Percentiles rank a stretch among this genome's conserved stretches.
Evolutionary conservation across 2,888 invertebrate genomes (phyloP).

Genomic region (Acanthosepion esculentum): DNA sequence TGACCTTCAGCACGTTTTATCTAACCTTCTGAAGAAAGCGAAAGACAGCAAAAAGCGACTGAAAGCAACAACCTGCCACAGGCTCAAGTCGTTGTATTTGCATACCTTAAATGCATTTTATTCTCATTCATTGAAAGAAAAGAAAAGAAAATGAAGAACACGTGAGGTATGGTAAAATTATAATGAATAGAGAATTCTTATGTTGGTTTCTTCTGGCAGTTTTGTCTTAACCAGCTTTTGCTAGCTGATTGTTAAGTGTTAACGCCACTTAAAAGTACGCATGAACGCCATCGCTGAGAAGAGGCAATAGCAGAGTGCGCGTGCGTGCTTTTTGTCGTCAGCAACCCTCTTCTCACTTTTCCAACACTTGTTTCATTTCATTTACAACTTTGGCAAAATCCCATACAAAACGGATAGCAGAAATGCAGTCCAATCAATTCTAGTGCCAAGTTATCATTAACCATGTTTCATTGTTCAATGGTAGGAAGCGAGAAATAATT

Average conservation of each 20-base stretch:
- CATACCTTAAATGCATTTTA: background rate
- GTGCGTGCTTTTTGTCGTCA: background rate
- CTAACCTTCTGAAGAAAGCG: no score
- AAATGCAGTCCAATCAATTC: background rate
- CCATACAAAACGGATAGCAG: background rate
- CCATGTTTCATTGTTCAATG: background rate
- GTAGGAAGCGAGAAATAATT: background rate
- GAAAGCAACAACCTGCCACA: background rate
- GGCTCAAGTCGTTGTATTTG: background rate
- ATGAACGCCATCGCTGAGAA: background rate
- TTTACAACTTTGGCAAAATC: background rate
- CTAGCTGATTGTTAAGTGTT: background rate
- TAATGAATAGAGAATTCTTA: no score
- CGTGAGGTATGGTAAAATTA: no score
- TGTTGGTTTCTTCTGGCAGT: no score
- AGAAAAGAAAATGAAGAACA: background rate
- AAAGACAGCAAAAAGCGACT: no score
- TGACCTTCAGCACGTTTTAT: background rate
- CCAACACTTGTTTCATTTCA: background rate
- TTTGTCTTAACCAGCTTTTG: no score
- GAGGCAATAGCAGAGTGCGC: background rate
- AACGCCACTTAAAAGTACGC: background rate
- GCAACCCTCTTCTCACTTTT: background rate
- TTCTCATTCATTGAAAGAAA: background rate
- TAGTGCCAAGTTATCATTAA: background rate